Percentiles rank a stretch among this genome's conserved stretches.
phyloP scores from a whole-genome alignment of 2,888 invertebrate species.

The Eilema depressum region DNA sequence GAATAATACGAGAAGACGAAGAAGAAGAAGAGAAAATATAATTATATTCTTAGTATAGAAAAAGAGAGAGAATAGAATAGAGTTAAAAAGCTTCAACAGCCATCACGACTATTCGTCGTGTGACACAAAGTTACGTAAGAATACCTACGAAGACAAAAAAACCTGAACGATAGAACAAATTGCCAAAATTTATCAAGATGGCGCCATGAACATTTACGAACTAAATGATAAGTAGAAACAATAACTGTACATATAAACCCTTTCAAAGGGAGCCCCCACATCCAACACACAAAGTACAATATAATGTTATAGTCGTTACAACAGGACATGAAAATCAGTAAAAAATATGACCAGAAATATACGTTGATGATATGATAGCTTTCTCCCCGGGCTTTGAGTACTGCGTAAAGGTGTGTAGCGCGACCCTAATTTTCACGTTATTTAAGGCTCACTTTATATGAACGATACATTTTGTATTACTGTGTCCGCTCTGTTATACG shows the following conservation, averaged over 20 bases:
- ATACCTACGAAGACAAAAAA: too few species aligned
- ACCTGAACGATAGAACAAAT: not conserved
- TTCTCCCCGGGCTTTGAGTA: not conserved
- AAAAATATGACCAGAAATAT: slow-evolving; percentile 33
- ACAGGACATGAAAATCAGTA: slow-evolving; percentile 38
- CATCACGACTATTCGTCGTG: not conserved
- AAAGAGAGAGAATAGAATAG: too few species aligned
- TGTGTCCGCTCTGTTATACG: slow-evolving; percentile 45
- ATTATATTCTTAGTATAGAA: not conserved
- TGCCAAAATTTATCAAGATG: slow-evolving; percentile 7
- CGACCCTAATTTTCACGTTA: slow-evolving; percentile 44
- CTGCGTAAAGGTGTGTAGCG: slow-evolving; percentile 31
- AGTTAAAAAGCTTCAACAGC: not conserved
- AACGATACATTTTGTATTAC: slow-evolving; percentile 50
- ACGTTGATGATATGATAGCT: slow-evolving; percentile 10
- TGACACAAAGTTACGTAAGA: not conserved
- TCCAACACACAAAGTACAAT: not conserved
- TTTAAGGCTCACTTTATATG: slow-evolving; percentile 34
- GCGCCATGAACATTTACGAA: slow-evolving; percentile 3
- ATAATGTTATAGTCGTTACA: slow-evolving; percentile 14
- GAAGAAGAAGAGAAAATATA: too few species aligned
- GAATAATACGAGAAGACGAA: not conserved
- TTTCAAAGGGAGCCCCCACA: slow-evolving; percentile 21
- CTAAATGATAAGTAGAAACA: slow-evolving; percentile 41
- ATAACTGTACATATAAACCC: slow-evolving; percentile 37